Evolutionary conservation across 2,797 vertebrate species (phyloP), one percentile per base, ranked within the genome.

Genomic region (Enteromius viviparus): DNA sequence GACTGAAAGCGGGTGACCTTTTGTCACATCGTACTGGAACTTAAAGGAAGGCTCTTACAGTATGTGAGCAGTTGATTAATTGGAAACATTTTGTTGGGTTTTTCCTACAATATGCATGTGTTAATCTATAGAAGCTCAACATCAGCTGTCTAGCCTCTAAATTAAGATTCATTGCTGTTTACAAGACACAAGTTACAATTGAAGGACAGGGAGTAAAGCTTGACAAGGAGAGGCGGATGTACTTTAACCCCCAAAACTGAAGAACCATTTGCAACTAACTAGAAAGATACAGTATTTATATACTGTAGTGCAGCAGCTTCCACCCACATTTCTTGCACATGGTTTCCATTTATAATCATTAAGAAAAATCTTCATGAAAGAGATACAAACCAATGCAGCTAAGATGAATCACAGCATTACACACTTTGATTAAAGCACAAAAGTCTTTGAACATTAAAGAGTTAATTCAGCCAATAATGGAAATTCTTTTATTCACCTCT

Each of bases 41-140:
- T 68, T 40, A 68, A 2, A 15, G 47, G 32, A 78, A 53, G 15
- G 45, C 51, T 75, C 34, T 47, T 40, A 10, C 40, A 10, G 40
- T 47, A 45, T 3, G 7, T 40, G 42, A 29, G 40, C 26, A 49
- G 65, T 37, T 19, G 76, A 64, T 64, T 82, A 21, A 49, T 40
- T 70, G 80, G 80, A 83, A 83, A 40, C 37, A 34, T 51, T 77
- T n/a, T 42, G n/a, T 29, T 32, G 58, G 81, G 83, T 78, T 74
- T 85, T 47, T 78, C 76, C 9, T 19, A 53, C 49, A 72, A 49
- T 23, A 69, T 68, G 49, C 37, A 72, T 81, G 74, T 71, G 77
- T 84, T 87, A 47, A 83, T 84, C 81, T 78, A 78, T 74, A 83
- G 70, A 51, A 72, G 75, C 80, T 75, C 76, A 82, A 47, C 29